Conservation (phyloP, 1,140 invertebrate species). For the Hycleus phaleratus region DNA sequence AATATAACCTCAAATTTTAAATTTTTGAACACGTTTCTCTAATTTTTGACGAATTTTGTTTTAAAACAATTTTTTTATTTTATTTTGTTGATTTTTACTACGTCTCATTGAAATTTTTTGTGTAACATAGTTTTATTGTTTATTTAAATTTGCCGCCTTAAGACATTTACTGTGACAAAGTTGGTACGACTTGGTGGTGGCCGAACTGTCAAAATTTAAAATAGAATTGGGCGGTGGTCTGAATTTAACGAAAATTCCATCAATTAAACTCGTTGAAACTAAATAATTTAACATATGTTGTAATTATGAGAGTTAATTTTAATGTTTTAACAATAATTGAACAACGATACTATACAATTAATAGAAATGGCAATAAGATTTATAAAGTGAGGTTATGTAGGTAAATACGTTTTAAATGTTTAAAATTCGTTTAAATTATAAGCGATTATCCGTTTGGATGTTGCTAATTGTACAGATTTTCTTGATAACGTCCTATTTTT, state of each 20-base stretch:
- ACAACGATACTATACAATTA: not conserved
- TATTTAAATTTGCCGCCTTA: too few species aligned
- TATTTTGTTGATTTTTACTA: too few species aligned
- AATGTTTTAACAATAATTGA: too few species aligned
- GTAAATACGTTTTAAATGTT: slow-evolving; percentile 21
- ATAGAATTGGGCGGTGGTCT: slow-evolving; percentile 8
- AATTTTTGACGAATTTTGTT: too few species aligned
- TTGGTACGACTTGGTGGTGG: too few species aligned
- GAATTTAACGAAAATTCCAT: not conserved
- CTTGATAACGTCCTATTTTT: slow-evolving; percentile 32
- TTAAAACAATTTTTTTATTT: too few species aligned
- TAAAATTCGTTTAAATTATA: slow-evolving; percentile 24
- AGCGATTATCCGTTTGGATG: slow-evolving; percentile 29
- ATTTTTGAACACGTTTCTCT: not conserved
- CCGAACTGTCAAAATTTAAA: too few species aligned
- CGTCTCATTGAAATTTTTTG: too few species aligned
- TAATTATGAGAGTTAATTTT: slow-evolving; percentile 6
- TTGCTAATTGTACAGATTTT: slow-evolving; percentile 29
- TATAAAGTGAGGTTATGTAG: slow-evolving; percentile 9
- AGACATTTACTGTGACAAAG: too few species aligned
- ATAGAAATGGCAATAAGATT: not conserved
- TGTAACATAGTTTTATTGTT: too few species aligned
- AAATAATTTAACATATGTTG: not conserved
- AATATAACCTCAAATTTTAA: too few species aligned
- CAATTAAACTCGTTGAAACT: not conserved